Percentiles rank a stretch among this genome's conserved stretches.
These are phyloP conservation scores for Catostylus mosaicus DNA, from an alignment of 30 jellyfish, hydroid and myxozoan species.

Conservation along the genomic window DNA sequence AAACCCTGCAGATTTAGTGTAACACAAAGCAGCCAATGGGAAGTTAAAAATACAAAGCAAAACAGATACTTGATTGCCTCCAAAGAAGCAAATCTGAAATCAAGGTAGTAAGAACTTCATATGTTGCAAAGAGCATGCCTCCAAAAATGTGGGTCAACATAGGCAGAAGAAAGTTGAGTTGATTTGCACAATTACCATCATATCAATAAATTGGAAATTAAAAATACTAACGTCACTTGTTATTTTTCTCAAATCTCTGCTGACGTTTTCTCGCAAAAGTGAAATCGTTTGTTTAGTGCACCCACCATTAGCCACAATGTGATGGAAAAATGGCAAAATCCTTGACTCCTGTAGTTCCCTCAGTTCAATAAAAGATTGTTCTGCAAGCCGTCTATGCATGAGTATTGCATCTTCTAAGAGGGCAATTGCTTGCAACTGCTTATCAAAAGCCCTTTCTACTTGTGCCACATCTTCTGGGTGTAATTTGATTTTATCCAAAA, in stretches of 20 bases:
- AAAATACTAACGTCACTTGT: conserved; percentile 60
- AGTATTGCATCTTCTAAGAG: conserved; percentile 61
- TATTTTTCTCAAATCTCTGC: conserved; percentile 51
- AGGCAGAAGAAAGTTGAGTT: too few species aligned
- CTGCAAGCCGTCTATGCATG: conserved; percentile 72
- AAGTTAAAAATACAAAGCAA: too few species aligned
- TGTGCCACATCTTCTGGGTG: conserved; percentile 77
- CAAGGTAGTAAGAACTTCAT: too few species aligned
- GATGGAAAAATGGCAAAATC: conserved; percentile 60
- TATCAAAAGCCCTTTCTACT: conserved; percentile 53
- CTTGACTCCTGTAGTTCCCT: conserved; percentile 71
- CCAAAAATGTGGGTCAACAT: too few species aligned
- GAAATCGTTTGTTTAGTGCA: conserved; percentile 27
- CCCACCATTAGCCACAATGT: conserved; percentile 24
- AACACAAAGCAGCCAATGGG: too few species aligned
- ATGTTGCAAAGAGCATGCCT: too few species aligned
- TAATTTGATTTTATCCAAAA: conserved; percentile 63
- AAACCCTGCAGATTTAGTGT: too few species aligned
- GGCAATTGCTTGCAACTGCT: conserved; percentile 65
- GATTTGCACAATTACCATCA: too few species aligned
- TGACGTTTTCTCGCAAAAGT: conserved; percentile 37
- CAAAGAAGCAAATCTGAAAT: too few species aligned
- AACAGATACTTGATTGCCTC: too few species aligned
- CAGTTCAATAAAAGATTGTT: conserved; percentile 65
- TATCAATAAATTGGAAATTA: too few species aligned